Evolutionary conservation across 30 jellyfish, hydroid and myxozoan genomes (phyloP), one percentile per base, ranked within the genome.

Genomic region (Morbakka virulenta): DNA sequence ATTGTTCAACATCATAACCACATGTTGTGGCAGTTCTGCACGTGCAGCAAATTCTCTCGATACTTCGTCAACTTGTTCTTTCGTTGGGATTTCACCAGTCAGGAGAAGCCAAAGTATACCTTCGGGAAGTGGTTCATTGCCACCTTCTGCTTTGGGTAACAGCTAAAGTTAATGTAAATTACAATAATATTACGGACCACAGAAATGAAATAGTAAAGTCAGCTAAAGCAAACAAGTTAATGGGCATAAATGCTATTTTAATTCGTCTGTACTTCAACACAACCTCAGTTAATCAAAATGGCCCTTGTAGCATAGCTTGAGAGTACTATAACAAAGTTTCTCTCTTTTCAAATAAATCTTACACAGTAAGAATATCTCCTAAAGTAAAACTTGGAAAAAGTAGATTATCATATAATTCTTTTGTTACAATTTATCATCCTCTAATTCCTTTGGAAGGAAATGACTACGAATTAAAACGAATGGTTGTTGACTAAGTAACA

Each of bases 1-100:
- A 41, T 88, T 94, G 57, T 94, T 87, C 64, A 94, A 74, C 96
- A 87, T 87, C 92, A 72, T 81, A 3, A 80, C 97, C 47, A 94
- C 95, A 72, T 86, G 96, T 25, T 94, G 96, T 34, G 99, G 99
- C 28, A 94, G 81, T 65, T 86, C 97, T 20, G 99, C 97, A 32
- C 99, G 86, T 31, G 95, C 76, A 12, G 97, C 99, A 97, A 96
- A 94, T 62, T 94, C 99, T 50, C 72, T 83, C 9, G 99, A 94
- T 1, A 94, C 48, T 62, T 87, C 84, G 77, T 71, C 93, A 35
- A 78, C 97, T 29, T 93, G 99, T n/a, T 83, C 96, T 77, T 86
- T 88, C 25, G 97, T 94, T 28, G 99, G 99, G 32, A 94, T 70
- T 63, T 94, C 99, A 13, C 99, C 99, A 53, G 99, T 94, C 49